Evolutionary conservation across 2,888 invertebrate genomes (phyloP), one percentile per base, ranked within the genome.

Genomic region (Clivina fossor): DNA sequence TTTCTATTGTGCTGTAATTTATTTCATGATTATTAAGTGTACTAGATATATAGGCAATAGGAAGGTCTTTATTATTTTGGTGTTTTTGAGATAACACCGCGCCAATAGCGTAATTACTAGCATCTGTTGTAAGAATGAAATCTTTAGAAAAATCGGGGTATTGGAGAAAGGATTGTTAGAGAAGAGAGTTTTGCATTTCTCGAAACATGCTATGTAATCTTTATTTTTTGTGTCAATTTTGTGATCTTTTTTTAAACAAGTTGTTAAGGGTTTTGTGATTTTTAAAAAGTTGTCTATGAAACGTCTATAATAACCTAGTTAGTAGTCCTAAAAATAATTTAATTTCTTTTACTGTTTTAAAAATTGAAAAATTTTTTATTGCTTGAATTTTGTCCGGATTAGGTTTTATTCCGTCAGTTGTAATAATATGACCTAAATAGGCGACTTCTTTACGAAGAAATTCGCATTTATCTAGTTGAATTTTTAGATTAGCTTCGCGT

Each of bases 271-370:
- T 58, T 62, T 58, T 1, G 58, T 57, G 4, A 58, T 59, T 58
- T 61, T 58, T 2, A n/a, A 9, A 64, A 68, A 70, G 3, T 66
- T 50, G 3, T 55, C 46, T 1, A 72, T 69, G 43, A 71, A 71
- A 40, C 63, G 62, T n/a, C 69, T 30, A 26, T 71, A 69, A 49
- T 70, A 71, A 0, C 66, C 65, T 0, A 63, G 26, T 19, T n/a
- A n/a, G n/a, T 18, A 71, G 28, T 44, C 41, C 58, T 54, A 3
- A 61, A 56, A 49, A 62, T 60, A 18, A 61, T 58, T 41, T 3
- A 15, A 44, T 44, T 44, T 44, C 44, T 44, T 44, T 44, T 2
- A 16, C 13, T 9, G 44, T 26, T 28, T 44, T 44, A 15, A 28
- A 28, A n/a, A 44, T 44, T 5, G 44, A 2, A 44, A 28, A 28